These are phyloP conservation scores for Egretta garzetta DNA, from an alignment of 2,113 vertebrate species.

Conservation along the genomic window DNA sequence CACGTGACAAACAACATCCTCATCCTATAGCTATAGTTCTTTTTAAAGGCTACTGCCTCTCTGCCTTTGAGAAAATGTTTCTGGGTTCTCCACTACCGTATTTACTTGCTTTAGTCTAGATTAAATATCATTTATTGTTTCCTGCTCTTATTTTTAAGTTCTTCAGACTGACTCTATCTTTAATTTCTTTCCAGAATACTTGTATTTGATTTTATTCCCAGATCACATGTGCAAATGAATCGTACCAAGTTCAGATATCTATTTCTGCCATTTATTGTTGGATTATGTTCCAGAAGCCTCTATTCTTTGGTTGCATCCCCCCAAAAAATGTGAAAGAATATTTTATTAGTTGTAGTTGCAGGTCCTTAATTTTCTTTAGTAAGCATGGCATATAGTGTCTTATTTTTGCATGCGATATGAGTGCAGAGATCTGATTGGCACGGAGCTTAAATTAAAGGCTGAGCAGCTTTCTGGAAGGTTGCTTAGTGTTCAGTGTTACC, in stretches of 20 bases:
- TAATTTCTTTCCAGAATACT: conserved; percentile 2
- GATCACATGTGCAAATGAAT: background rate
- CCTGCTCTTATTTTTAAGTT: background rate
- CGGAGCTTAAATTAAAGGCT: background rate
- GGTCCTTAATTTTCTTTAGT: background rate
- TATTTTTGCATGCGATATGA: background rate
- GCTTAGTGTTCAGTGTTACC: background rate
- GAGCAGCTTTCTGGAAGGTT: conserved; percentile 2
- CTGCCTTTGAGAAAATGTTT: background rate
- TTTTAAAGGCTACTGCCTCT: background rate
- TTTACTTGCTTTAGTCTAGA: background rate
- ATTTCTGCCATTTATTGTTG: background rate
- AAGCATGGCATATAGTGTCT: background rate
- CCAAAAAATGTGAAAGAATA: background rate
- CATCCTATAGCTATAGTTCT: background rate
- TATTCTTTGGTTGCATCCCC: background rate
- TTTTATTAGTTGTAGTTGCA: background rate
- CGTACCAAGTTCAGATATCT: background rate
- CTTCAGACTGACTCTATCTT: background rate
- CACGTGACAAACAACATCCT: background rate
- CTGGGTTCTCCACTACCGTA: background rate
- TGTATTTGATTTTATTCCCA: conserved; percentile 8
- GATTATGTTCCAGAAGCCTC: background rate
- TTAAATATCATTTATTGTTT: conserved; percentile 6
- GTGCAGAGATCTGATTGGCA: background rate